Percentiles rank a stretch among this genome's conserved stretches.
These are phyloP conservation scores for Eudasyphora cyanicolor DNA, from an alignment of 2,888 invertebrate genomes.

Conservation along the genomic window DNA sequence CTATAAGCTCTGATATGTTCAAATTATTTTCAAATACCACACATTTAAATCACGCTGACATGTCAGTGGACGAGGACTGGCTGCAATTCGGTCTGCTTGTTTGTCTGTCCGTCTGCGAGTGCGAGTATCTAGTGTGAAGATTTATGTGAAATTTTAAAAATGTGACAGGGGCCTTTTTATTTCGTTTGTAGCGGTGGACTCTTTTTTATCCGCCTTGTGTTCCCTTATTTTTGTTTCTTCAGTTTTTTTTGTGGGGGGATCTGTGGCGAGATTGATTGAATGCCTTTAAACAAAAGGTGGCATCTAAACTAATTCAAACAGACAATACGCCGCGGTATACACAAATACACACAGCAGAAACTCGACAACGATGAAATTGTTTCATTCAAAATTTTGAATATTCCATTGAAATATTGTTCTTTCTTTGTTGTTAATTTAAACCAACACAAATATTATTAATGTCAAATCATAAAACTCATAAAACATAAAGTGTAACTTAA, in stretches of 20 bases:
- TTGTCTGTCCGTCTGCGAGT: background rate
- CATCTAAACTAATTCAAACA: slow-evolving; percentile 63
- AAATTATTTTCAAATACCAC: slow-evolving; percentile 65
- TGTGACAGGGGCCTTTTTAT: slow-evolving; percentile 57
- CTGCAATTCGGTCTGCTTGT: background rate
- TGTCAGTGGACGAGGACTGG: slow-evolving; percentile 49
- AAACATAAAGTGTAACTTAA: slow-evolving; percentile 57
- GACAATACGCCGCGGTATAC: slow-evolving; percentile 32
- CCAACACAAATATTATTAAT: slow-evolving; percentile 35
- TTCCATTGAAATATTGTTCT: background rate
- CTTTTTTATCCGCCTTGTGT: slow-evolving; percentile 12
- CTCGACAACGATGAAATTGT: background rate
- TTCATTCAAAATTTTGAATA: slow-evolving; percentile 23
- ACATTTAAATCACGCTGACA: slow-evolving; percentile 65
- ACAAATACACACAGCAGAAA: background rate
- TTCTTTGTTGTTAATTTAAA: background rate
- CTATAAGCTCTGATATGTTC: slow-evolving; percentile 40
- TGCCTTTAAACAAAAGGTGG: slow-evolving; percentile 66
- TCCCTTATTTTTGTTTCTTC: background rate
- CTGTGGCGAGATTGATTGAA: slow-evolving; percentile 68
- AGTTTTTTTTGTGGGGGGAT: background rate
- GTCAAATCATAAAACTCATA: slow-evolving; percentile 51
- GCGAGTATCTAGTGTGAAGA: slow-evolving; percentile 57
- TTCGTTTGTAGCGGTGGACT: slow-evolving; percentile 30
- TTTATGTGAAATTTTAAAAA: slow-evolving; percentile 64